A percentile compares a stretch with the other conserved stretches of the same genome.
phyloP scores from a whole-genome alignment of 2,113 vertebrate species.

The Dasypus novemcinctus region DNA sequence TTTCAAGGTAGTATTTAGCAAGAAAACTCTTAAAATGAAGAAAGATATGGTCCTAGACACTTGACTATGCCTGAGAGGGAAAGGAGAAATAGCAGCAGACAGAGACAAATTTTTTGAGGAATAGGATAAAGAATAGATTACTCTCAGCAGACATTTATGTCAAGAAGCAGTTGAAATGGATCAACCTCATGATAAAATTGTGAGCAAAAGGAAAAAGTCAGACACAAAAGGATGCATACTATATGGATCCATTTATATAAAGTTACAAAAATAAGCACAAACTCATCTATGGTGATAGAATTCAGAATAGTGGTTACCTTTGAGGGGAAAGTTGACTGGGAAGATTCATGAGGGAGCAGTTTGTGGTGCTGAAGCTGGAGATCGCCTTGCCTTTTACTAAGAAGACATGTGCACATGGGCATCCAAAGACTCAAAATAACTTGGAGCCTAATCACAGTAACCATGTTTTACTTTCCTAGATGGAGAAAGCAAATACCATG shows the following conservation, averaged over 20 bases:
- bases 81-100: background rate
- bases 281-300: background rate
- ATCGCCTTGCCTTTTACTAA: background rate
- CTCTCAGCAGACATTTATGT: background rate
- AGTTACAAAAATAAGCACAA: background rate
- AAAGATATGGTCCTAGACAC: background rate
- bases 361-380: background rate
- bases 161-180: background rate
- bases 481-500: no score
- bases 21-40: background rate
- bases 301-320: background rate
- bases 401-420: background rate
- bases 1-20: background rate
- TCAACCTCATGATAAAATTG: background rate
- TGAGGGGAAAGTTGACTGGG: background rate
- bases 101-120: background rate
- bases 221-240: background rate
- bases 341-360: background rate
- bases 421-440: background rate
- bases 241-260: background rate
- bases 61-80: background rate
- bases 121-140: background rate
- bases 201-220: background rate
- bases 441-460: background rate
- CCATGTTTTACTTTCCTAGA: no score